These are phyloP conservation scores for Enchytraeus crypticus DNA, from an alignment of 2,888 invertebrate species.

Conservation along the genomic window DNA sequence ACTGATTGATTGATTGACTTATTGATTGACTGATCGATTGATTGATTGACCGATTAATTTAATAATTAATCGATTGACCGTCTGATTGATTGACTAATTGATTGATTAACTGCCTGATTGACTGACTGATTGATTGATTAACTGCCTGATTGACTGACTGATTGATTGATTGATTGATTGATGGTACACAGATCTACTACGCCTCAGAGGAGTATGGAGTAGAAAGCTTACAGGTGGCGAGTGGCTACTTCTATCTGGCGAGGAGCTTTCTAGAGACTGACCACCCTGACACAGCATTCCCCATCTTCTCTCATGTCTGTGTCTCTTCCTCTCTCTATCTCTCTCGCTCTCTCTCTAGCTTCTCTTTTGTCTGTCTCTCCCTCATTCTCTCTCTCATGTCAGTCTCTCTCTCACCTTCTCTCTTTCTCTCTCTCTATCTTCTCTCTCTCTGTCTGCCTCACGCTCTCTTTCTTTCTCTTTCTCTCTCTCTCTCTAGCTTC, in stretches of 20 bases:
- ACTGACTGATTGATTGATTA: neutral
- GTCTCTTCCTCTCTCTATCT: no score
- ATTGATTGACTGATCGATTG: neutral
- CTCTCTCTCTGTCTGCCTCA: no score
- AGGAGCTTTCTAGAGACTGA: conserved; percentile 40
- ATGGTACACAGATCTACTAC: conserved; percentile 43
- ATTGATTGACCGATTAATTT: neutral
- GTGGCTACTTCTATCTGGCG: conserved; percentile 49
- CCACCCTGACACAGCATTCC: neutral
- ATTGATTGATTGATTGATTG: neutral
- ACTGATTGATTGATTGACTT: neutral
- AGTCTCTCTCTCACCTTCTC: no score
- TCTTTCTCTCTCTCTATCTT: no score
- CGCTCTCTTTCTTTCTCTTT: no score
- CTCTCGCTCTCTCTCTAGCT: no score
- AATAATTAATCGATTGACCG: neutral
- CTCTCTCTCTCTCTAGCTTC: no score
- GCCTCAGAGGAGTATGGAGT: conserved; percentile 48
- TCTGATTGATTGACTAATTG: no score
- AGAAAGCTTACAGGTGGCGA: conserved; percentile 45
- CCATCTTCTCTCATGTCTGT: neutral
- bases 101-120: no score
- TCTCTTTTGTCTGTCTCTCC: no score
- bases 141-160: neutral
- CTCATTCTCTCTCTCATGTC: no score